phyloP scores from a whole-genome alignment of 2,113 vertebrate genomes.

The Triplophysa tibetana region DNA sequence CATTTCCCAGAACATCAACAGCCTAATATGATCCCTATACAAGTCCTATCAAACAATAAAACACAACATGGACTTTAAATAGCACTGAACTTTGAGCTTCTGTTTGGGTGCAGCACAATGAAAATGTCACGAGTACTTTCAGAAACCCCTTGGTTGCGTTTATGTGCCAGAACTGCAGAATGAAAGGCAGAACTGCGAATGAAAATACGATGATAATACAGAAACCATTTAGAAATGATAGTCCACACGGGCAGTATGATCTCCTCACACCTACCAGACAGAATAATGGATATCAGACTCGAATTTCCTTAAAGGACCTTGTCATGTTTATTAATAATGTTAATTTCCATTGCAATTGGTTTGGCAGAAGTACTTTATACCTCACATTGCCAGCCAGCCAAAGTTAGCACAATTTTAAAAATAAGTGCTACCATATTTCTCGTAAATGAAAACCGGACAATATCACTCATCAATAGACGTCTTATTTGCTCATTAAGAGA shows the following conservation, averaged over 20 bases:
- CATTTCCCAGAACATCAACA: conserved; percentile 31
- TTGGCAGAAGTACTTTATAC: neutral
- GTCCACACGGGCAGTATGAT: neutral
- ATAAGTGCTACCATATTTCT: conserved; percentile 13
- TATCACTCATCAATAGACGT: neutral
- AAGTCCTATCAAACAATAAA: conserved; percentile 33
- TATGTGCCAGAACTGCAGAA: too few relatives aligned
- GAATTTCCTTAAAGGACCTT: conserved; percentile 28
- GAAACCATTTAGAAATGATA: neutral
- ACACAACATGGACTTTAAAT: conserved; percentile 31
- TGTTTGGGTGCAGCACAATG: neutral
- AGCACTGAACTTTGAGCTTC: conserved; percentile 33
- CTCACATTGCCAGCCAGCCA: neutral
- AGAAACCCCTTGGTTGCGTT: neutral
- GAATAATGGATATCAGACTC: conserved; percentile 26
- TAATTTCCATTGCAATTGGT: neutral
- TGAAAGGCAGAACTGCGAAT: neutral
- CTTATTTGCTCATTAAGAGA: conserved; percentile 13
- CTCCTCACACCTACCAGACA: neutral
- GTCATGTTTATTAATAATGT: neutral
- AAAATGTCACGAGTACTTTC: neutral
- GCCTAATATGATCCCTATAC: conserved; percentile 46
- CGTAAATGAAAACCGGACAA: conserved; percentile 13
- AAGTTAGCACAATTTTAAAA: neutral
- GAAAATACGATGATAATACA: neutral